phyloP scores from a whole-genome alignment of 2,888 invertebrate genomes.

The Buathra laborator region DNA sequence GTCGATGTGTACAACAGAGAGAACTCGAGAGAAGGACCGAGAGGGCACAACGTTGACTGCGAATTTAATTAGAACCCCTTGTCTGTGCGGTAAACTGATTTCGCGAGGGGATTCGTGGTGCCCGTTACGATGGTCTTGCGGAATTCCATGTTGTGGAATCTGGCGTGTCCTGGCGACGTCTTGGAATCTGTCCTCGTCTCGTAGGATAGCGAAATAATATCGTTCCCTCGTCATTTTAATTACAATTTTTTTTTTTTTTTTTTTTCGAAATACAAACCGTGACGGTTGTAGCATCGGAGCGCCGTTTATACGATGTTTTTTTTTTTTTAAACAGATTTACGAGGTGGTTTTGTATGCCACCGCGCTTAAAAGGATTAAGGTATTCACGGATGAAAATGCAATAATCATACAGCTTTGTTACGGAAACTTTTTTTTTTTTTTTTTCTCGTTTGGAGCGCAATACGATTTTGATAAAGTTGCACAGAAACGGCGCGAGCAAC shows the following conservation, averaged over 20 bases:
- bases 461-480: background rate
- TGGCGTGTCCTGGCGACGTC: slow-evolving; percentile 5
- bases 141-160: slow-evolving; percentile 50
- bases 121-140: slow-evolving; percentile 43
- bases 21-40: slow-evolving; percentile 1
- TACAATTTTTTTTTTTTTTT: background rate
- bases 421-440: background rate
- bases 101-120: slow-evolving; percentile 22
- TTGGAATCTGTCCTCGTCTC: slow-evolving; percentile 29
- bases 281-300: background rate
- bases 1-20: background rate
- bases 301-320: background rate
- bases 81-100: slow-evolving; percentile 66
- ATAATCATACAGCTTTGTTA: background rate
- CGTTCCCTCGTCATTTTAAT: background rate
- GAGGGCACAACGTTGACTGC: slow-evolving; percentile 53
- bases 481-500: background rate
- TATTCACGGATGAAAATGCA: too few relatives aligned
- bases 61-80: slow-evolving; percentile 69
- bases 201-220: slow-evolving; percentile 6
- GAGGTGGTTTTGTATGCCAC: too few relatives aligned
- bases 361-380: too few relatives aligned
- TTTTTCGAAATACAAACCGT: background rate
- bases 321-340: too few relatives aligned
- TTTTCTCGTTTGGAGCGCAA: background rate